phyloP scores from a whole-genome alignment of 2,888 invertebrate species.

The Lucinisca nassula region DNA sequence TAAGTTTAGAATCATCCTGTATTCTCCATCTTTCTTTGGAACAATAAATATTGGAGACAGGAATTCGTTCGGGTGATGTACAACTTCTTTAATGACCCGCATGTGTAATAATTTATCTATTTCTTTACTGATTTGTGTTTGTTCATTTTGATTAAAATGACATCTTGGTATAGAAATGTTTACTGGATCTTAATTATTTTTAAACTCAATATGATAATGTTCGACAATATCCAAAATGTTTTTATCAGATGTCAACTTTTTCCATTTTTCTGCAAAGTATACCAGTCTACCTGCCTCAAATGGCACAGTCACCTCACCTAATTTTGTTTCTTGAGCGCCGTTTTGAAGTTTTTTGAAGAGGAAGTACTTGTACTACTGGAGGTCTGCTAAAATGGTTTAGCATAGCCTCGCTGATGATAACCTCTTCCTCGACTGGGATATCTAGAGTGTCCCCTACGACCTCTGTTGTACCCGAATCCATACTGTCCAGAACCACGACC shows the following conservation, averaged over 20 bases:
- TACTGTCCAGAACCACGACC: background rate
- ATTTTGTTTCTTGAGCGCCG: background rate
- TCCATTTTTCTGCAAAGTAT: constrained; percentile 32
- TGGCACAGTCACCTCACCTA: constrained; percentile 2
- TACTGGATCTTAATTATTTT: background rate
- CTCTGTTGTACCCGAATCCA: too few species aligned
- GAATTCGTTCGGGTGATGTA: constrained; percentile 23
- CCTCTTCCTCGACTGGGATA: too few species aligned
- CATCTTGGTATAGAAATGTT: too few species aligned
- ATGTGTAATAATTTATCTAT: constrained; percentile 27
- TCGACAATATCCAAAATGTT: constrained; percentile 34
- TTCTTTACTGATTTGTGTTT: constrained; percentile 1
- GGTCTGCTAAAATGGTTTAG: too few species aligned
- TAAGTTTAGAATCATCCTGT: constrained; percentile 43
- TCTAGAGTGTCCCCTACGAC: too few species aligned
- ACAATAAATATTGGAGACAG: constrained; percentile 48
- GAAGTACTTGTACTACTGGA: too few species aligned
- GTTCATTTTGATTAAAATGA: constrained; percentile 6
- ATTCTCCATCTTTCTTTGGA: constrained; percentile 35
- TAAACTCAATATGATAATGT: constrained; percentile 35
- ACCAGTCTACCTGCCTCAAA: constrained; percentile 36
- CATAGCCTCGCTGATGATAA: too few species aligned
- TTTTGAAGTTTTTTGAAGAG: constrained; percentile 17
- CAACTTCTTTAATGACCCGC: constrained; percentile 35
- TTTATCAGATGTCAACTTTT: constrained; percentile 25